phyloP scores from a whole-genome alignment of 2,888 invertebrate species.

The Oscheius sp. region DNA sequence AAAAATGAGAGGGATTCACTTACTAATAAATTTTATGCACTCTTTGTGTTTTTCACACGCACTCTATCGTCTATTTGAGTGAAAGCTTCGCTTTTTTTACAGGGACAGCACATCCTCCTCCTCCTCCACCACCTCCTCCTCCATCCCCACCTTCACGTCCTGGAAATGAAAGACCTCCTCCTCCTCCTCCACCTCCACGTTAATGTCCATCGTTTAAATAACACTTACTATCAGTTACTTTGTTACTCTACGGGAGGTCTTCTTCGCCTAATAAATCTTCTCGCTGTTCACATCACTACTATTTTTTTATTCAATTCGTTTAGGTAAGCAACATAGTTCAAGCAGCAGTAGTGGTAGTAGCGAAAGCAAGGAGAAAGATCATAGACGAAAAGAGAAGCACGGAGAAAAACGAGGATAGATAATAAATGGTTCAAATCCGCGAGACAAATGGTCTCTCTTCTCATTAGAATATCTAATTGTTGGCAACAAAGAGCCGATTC shows the following conservation, averaged over 20 bases:
- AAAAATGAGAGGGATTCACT: too few relatives aligned
- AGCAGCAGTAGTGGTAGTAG: neutral
- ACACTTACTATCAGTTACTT: too few relatives aligned
- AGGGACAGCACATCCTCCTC: neutral
- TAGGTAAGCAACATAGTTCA: neutral
- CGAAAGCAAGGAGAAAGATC: neutral
- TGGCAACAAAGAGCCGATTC: slow-evolving; percentile 19
- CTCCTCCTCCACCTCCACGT: neutral
- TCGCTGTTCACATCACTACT: neutral
- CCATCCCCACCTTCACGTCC: neutral
- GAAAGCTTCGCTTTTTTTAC: neutral
- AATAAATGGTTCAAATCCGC: neutral
- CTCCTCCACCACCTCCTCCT: neutral
- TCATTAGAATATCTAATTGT: slow-evolving; percentile 21
- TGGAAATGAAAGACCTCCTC: neutral
- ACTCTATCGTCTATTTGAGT: neutral
- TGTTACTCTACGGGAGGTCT: too few relatives aligned
- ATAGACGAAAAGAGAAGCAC: neutral
- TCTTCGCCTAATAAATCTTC: too few relatives aligned
- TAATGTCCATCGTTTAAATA: too few relatives aligned
- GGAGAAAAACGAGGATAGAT: neutral
- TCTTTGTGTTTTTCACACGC: slow-evolving; percentile 5
- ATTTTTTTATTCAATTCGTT: neutral
- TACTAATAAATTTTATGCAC: neutral
- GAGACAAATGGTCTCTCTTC: neutral